Conservation (phyloP, 2,113 vertebrate species). For the Amphiprion ocellaris region DNA sequence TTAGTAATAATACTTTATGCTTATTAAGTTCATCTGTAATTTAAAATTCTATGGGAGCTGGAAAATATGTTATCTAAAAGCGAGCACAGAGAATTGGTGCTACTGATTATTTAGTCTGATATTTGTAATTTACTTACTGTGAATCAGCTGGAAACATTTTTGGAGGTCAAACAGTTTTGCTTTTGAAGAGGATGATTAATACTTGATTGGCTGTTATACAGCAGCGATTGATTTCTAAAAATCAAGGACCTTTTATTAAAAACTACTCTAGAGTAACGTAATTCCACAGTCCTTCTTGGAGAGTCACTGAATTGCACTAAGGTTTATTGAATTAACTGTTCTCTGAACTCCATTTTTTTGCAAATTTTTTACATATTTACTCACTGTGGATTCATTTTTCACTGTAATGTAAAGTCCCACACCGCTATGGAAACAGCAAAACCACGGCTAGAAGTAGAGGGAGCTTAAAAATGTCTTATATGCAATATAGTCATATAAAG, state of each 20-base stretch:
- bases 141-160: not conserved
- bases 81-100: accelerated
- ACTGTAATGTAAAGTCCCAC: too few species aligned
- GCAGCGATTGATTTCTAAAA: conserved; percentile 2
- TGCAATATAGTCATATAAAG: too few species aligned
- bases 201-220: not conserved
- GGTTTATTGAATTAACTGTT: not conserved
- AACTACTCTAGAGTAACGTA: not conserved
- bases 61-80: not conserved
- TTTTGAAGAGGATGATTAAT: not conserved
- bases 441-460: too few species aligned
- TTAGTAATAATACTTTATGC: too few species aligned
- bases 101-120: not conserved
- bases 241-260: not conserved
- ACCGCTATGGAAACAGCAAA: too few species aligned
- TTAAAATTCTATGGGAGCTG: too few species aligned
- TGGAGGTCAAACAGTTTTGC: not conserved
- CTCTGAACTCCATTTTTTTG: too few species aligned
- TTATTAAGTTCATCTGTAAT: too few species aligned
- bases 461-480: too few species aligned
- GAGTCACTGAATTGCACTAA: not conserved
- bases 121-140: not conserved
- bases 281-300: not conserved
- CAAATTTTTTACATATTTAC: too few species aligned
- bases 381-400: too few species aligned